Evolutionary conservation across 2,797 vertebrate genomes (phyloP), one percentile per base, ranked within the genome.

Genomic region (Pseudochromis fuscus): DNA sequence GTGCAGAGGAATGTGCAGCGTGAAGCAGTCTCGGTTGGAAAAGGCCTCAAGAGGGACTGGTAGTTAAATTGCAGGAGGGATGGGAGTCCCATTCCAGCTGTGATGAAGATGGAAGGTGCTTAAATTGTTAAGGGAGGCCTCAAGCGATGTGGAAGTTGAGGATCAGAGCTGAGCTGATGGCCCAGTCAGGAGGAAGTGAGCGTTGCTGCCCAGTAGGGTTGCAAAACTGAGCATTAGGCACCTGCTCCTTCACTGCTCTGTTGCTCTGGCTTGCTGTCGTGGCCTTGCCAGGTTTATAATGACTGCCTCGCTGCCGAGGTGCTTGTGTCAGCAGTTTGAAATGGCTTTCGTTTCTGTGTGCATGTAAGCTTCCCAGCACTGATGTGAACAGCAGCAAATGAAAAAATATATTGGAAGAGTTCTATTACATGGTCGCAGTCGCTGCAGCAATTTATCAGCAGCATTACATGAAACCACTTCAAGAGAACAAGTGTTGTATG

Each of bases 311-410:
- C 86, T 66, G 82, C 82, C 19, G 80, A 84, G 83, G 70, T 61
- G 89, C 90, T 85, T 90, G 86, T 91, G 90, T 92, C 92, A 92
- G 91, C 91, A 87, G 2, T 91, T 91, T 89, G 72, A 79, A 89
- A 89, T 81, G 82, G 69, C 83, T 74, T 77, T 87, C 79, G 51
- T 79, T n/a, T 86, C 85, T 75, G 67, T 35, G 44, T 61, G 73
- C 62, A 28, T 58, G 74, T 42, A 64, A 76, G 69, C 68, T 63
- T 56, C 61, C 48, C 56, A 37, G 37, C 70, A 50, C 65, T 44
- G 62, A n/a, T n/a, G n/a, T n/a, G n/a, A 82, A 67, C 75, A 56
- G 58, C 60, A 28, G 83, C 65, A 87, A 85, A 88, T 86, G 82
- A 86, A 88, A n/a, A 87, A 83, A 86, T 72, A 66, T 70, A 79